Conservation (phyloP, 2,888 invertebrate genomes). For the Frankliniella intonsa region DNA sequence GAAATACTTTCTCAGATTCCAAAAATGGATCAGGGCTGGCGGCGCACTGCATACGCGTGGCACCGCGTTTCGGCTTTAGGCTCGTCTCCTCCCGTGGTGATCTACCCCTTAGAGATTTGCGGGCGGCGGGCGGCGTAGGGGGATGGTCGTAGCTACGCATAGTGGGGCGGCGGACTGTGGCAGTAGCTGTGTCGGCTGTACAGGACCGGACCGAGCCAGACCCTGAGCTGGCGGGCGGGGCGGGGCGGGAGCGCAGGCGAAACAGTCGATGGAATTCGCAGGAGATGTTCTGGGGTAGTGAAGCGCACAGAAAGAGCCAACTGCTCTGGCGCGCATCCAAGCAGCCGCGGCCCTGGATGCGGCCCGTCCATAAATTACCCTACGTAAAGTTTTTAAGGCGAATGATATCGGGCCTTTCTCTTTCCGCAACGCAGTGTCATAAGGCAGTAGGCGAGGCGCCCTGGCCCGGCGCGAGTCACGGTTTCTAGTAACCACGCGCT, state of each 20-base stretch:
- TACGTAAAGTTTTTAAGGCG: conserved; percentile 19
- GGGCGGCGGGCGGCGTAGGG: no score
- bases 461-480: no score
- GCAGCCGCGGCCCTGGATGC: background rate
- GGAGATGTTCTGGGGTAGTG: conserved; percentile 19
- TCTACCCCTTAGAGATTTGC: no score
- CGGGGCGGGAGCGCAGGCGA: background rate
- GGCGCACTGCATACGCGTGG: no score
- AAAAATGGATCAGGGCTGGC: no score
- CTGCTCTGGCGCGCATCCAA: conserved; percentile 10
- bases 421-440: background rate
- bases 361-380: background rate
- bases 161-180: no score
- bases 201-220: background rate
- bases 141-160: no score
- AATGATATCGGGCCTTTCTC: conserved; percentile 14
- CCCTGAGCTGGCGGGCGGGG: background rate
- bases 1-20: no score
- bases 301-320: conserved; percentile 3
- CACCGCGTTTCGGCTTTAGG: no score
- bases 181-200: no score
- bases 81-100: no score
- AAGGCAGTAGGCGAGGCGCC: background rate
- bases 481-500: background rate
- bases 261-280: background rate